phyloP scores from a whole-genome alignment of 2,113 vertebrate species.

The Semnornis frantzii region DNA sequence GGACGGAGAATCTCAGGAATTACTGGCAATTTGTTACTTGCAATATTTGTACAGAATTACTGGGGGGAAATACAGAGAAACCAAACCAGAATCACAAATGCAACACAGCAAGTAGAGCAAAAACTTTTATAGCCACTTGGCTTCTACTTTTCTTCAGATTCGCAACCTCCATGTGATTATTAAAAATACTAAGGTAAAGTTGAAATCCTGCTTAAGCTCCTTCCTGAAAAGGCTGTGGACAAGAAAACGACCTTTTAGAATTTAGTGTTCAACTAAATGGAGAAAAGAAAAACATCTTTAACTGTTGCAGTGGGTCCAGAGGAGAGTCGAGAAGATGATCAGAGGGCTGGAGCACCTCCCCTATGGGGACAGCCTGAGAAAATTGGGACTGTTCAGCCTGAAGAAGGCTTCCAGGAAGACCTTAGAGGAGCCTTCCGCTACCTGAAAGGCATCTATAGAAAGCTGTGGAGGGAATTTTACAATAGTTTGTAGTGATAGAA shows the following conservation, averaged over 20 bases:
- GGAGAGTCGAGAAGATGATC: no score
- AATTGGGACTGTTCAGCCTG: no score
- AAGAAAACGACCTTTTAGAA: not conserved
- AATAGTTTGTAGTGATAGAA: no score
- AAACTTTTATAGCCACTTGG: not conserved
- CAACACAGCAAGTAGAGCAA: not conserved
- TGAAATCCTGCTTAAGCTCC: not conserved
- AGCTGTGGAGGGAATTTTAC: no score
- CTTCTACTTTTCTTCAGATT: not conserved
- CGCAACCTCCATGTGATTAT: not conserved
- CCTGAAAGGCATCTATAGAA: no score
- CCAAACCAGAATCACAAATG: not conserved
- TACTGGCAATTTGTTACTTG: not conserved
- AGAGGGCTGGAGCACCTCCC: no score
- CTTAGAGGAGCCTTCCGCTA: no score
- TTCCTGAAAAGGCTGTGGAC: not conserved
- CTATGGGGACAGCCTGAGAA: no score
- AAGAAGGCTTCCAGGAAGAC: no score
- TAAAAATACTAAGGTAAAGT: not conserved
- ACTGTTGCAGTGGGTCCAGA: not conserved
- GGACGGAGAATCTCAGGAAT: not conserved
- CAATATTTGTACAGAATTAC: not conserved
- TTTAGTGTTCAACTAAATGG: not conserved
- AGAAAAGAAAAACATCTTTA: not conserved
- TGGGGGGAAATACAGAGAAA: not conserved